A percentile compares a stretch with the other conserved stretches of the same genome.
These are phyloP conservation scores for Rotaria macrura DNA, from an alignment of 2,888 invertebrate genomes.

Conservation along the genomic window DNA sequence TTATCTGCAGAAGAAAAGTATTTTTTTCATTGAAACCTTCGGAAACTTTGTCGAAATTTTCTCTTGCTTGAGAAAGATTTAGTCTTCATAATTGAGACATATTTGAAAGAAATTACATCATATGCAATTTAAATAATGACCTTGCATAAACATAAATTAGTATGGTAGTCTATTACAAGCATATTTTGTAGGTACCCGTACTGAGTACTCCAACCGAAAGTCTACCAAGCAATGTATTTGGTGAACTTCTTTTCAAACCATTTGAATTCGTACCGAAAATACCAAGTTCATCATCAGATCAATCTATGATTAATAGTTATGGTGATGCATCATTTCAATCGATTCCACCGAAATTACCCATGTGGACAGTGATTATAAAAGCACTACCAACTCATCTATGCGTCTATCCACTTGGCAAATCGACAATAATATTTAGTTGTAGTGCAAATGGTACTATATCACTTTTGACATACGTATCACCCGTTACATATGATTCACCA, in stretches of 20 bases:
- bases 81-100: not conserved
- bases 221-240: not conserved
- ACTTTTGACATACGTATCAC: not conserved
- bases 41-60: too few species aligned
- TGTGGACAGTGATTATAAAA: not conserved
- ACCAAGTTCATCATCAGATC: not conserved
- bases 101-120: too few species aligned
- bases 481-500: not conserved
- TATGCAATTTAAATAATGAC: too few species aligned
- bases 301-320: not conserved
- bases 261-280: not conserved
- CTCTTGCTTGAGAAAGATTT: too few species aligned
- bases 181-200: not conserved
- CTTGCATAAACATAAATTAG: too few species aligned
- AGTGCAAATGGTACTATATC: not conserved
- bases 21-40: too few species aligned
- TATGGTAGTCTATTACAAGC: too few species aligned
- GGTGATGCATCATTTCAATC: not conserved
- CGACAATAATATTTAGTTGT: not conserved
- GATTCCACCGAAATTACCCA: not conserved
- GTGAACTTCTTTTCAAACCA: not conserved
- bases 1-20: too few species aligned
- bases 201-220: not conserved
- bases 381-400: not conserved
- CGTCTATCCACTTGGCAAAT: not conserved